Evolutionary conservation across 2,888 invertebrate species (phyloP), one percentile per base, ranked within the genome.

Genomic region (Spilosoma lubricipeda): DNA sequence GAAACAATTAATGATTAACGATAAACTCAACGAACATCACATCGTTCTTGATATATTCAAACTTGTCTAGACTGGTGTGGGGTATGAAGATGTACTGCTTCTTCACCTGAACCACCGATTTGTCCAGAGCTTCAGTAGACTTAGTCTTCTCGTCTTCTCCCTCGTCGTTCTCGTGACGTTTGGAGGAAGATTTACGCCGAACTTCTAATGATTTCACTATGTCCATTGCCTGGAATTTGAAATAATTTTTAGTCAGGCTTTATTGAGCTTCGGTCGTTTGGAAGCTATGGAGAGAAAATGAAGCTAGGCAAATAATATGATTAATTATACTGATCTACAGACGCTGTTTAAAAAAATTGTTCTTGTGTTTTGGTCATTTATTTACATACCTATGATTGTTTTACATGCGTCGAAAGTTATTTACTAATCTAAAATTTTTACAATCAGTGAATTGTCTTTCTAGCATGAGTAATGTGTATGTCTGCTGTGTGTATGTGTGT

Each of bases 41-140:
- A 77, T 97, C 96, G 69, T 97, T 95, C 84, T 96, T 96, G 0
- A 97, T 86, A 78, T 96, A 97, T 64, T 96, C 95, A 74, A 96
- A 94, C 90, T 97, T 97, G 78, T 96, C 96, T 13, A 97, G 81
- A 63, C 96, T 96, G 0, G 96, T 94, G 87, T 97, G 97, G 0
- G 97, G 97, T 77, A 97, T 96, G 89, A 97, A 97, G 87, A 97
- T 96, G 89, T 97, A 97, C 87, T 96, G 96, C 69, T 96, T 89
- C 81, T 95, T 95, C 77, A 94, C 81, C 80, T 94, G 94, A 5
- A 92, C 75, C 27, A 95, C 87, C 0, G 88, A 89, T 84, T 92
- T 91, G 86, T 94, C 94, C 52, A 94, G 80, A 0, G 89, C 86
- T 39, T 94, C 94, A 0, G 83, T 91, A 2, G 93, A 93, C 67